Conservation (phyloP, 2,888 invertebrate genomes). For the Horisme vitalbata region DNA sequence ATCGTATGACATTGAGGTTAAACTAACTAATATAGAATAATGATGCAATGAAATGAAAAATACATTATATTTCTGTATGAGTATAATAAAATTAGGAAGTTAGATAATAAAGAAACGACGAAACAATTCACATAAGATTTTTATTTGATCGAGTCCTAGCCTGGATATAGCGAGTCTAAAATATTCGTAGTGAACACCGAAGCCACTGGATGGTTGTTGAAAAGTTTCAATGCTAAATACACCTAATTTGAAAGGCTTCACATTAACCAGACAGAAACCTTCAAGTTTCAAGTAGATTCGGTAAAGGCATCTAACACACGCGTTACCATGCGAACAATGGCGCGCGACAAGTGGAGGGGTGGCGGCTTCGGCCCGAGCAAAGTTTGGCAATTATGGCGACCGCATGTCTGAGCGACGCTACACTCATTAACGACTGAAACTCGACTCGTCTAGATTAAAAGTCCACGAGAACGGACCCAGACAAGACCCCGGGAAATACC, state of each 20-base stretch:
- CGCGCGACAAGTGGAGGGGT: slow-evolving; percentile 67
- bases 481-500: slow-evolving; percentile 33
- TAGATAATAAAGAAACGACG: no score
- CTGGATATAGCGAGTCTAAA: slow-evolving; percentile 15
- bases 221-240: slow-evolving; percentile 31
- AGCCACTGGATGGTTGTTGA: no score
- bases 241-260: slow-evolving; percentile 31
- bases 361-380: slow-evolving; percentile 64
- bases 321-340: slow-evolving; percentile 75
- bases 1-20: no score
- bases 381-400: slow-evolving; percentile 82
- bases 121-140: no score
- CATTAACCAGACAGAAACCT: slow-evolving; percentile 39
- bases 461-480: slow-evolving; percentile 59
- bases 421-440: slow-evolving; percentile 78
- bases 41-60: no score
- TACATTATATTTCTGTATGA: no score
- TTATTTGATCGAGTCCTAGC: slow-evolving; percentile 1
- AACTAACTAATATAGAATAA: no score
- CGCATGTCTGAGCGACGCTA: slow-evolving; percentile 80
- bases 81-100: no score
- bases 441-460: slow-evolving; percentile 78
- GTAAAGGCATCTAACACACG: slow-evolving; percentile 63
- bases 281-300: slow-evolving; percentile 49
- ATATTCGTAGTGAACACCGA: no score